Percentiles rank a stretch among this genome's conserved stretches.
These are phyloP conservation scores for Drosophila novamexicana DNA, from an alignment of 1,140 invertebrate genomes.

Conservation along the genomic window DNA sequence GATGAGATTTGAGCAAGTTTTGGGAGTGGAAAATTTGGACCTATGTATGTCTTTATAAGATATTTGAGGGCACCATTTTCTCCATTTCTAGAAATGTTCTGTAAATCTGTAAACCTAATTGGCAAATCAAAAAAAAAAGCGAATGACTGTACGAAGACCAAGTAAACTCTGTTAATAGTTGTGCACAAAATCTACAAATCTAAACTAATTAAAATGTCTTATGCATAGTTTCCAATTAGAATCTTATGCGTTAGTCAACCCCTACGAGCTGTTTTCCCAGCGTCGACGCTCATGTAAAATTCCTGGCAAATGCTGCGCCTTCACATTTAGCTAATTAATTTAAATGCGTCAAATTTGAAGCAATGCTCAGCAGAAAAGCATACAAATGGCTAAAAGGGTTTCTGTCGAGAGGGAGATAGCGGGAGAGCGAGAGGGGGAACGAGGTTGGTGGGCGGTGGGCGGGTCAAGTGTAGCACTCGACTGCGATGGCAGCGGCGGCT, in stretches of 20 bases:
- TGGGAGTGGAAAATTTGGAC: too few relatives aligned
- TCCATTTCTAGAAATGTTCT: too few relatives aligned
- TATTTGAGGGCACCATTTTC: too few relatives aligned
- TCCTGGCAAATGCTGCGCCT: slow-evolving; percentile 13
- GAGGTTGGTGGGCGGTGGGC: slow-evolving; percentile 1
- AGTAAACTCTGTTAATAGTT: too few relatives aligned
- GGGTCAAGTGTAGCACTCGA: slow-evolving; percentile 55
- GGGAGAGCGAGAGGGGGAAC: neutral
- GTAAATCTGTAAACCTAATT: too few relatives aligned
- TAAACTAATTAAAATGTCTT: too few relatives aligned
- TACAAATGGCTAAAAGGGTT: slow-evolving; percentile 47
- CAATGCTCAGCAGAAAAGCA: slow-evolving; percentile 57
- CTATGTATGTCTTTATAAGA: too few relatives aligned
- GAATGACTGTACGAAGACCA: too few relatives aligned
- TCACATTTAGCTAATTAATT: slow-evolving; percentile 67
- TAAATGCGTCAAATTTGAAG: slow-evolving; percentile 72
- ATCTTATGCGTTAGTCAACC: neutral
- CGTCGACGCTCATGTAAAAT: slow-evolving; percentile 11
- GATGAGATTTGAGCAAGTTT: too few relatives aligned
- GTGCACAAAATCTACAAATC: too few relatives aligned
- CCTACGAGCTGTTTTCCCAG: neutral
- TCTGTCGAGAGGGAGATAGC: neutral
- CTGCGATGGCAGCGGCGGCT: slow-evolving; percentile 24
- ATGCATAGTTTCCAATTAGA: too few relatives aligned
- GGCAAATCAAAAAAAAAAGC: too few relatives aligned